Base-by-base conservation (phyloP, 2,888 invertebrate genomes). In the Rhopalosiphum nymphaeae region DNA sequence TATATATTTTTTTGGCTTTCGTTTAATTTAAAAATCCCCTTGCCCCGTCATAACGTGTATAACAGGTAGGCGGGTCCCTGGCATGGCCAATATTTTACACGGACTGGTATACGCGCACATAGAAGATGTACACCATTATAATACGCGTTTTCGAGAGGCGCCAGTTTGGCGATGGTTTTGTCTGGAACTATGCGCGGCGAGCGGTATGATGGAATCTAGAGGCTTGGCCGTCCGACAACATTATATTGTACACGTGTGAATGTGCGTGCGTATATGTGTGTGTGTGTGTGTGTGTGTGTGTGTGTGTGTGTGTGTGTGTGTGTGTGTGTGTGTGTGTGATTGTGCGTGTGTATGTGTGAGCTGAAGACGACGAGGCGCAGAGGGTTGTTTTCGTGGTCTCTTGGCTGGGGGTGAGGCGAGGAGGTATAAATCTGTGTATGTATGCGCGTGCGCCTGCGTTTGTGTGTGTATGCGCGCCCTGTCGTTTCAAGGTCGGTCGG, bases 111-210 rank as follows among this genome's bases (percentile, higher is more conserved):
- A 29, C 44, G 42, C n/a, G 25, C 42, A 86, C 44, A 61, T 46
- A 49, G 44, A 61, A 91, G 57, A 57, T 87, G 61, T 61, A 67
- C 36, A 56, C 90, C 46, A 90, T 90, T 90, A 93, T 90, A 89
- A 93, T 93, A 61, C 29, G 61, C 89, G 57, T 94, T 78, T 36
- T 86, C 86, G 42, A 91, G 90, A 91, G 94, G 94, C 94, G 94
- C 94, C 94, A 94, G 94, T 94, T 94, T 94, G 94, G 86, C 94
- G 94, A 94, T 91, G 94, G 94, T 94, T 94, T 91, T 94, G 94
- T 94, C 94, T 94, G 94, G 94, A 91, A 90, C 89, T 44, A 13
- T 91, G 49, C 36, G 46, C n/a, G 78, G 85, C 92, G 36, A 61
- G 9, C 89, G 46, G n/a, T 89, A 44, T 61, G 25, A 36, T 78